Percentiles rank a stretch among this genome's conserved stretches.
Conservation (phyloP, 1,140 invertebrate genomes). For the Oppia nitens region DNA sequence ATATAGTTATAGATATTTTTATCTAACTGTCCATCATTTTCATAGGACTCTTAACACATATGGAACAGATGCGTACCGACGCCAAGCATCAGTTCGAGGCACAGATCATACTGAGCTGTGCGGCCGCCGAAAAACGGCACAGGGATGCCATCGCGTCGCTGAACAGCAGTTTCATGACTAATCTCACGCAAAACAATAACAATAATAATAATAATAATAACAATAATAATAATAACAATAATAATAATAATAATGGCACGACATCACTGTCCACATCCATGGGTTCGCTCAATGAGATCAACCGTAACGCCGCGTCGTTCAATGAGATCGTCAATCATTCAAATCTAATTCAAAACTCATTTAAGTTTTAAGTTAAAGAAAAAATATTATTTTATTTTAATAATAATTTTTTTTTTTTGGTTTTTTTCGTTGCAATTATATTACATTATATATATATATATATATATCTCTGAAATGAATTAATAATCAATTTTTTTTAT, state of each 20-base stretch:
- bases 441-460: no score
- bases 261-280: background rate
- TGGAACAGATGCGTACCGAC: constrained; percentile 93
- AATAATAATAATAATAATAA: background rate
- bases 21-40: constrained; percentile 14
- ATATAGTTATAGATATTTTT: no score
- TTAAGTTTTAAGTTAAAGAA: no score
- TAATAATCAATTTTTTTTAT: no score
- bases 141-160: constrained; percentile 35
- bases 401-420: no score
- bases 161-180: background rate
- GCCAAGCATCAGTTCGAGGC: constrained; percentile 88
- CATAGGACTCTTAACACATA: constrained; percentile 69
- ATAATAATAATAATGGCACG: no score
- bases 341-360: background rate
- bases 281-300: background rate
- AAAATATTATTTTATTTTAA: no score
- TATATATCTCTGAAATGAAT: no score
- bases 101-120: constrained; percentile 73
- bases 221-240: background rate
- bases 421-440: no score
- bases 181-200: background rate
- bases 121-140: constrained; percentile 69
- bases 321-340: background rate
- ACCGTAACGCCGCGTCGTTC: background rate